Evolutionary conservation across 2,797 vertebrate genomes (phyloP), one percentile per base, ranked within the genome.

Genomic region (Hemibagrus guttatus): DNA sequence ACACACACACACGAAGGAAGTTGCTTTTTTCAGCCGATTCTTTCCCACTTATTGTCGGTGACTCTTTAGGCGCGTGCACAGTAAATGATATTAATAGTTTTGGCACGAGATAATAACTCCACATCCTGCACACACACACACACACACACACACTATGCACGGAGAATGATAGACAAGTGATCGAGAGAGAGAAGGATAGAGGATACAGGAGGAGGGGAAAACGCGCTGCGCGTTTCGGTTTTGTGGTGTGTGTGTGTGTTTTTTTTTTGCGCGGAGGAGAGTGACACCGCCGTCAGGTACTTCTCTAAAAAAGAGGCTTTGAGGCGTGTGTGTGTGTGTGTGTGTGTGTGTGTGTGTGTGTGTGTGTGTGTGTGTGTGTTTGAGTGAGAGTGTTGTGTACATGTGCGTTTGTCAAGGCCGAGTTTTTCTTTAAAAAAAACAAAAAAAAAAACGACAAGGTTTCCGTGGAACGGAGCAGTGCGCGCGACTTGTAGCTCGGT

Each of bases 211-310:
- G 59, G 82, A 84, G 81, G 87, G 84, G 83, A 91, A 75, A 89
- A 91, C 90, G 92, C 91, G 92, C 91, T 91, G 92, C 91, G 89
- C 90, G 92, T 93, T 95, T 91, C 92, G n/a, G n/a, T n/a, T 92
- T 93, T 93, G 91, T 11, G 35, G 35, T 61, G n/a, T n/a, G n/a
- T n/a, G n/a, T n/a, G n/a, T n/a, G n/a, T n/a, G n/a, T 68, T 19
- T 69, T 72, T 26, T 68, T 69, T 92, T 93, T 86, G 94, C 93
- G 93, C 85, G 92, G 78, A 93, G 92, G 92, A 95, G 90, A 91
- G 26, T 96, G 95, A 95, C 95, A 95, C 94, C 93, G 95, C 94
- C 95, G 95, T 95, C 95, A 95, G 95, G 94, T 96, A 94, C 91
- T 90, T 91, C 84, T 95, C 94, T 94, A 91, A 94, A 94, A 81